A percentile compares a stretch with the other conserved stretches of the same genome.
phyloP scores from a whole-genome alignment of 2,797 vertebrate species.

The Glossophaga mutica region DNA sequence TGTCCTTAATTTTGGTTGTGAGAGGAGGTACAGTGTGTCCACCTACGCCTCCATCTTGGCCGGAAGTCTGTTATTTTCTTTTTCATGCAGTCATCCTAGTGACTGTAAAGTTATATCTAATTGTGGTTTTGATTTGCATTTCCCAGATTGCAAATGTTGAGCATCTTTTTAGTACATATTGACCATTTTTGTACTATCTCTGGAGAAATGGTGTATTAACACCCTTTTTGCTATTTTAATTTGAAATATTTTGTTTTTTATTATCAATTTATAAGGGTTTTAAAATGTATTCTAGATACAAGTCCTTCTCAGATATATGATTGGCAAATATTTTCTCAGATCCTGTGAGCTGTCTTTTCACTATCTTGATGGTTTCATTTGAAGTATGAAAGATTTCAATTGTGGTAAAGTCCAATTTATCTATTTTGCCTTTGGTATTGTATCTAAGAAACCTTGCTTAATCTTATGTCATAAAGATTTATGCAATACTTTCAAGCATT shows the following conservation, averaged over 20 bases:
- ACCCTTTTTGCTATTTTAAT: background rate
- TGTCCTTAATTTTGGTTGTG: too few species aligned
- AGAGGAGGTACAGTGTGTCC: too few species aligned
- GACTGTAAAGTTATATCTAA: background rate
- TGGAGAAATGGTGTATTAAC: background rate
- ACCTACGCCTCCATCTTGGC: too few species aligned
- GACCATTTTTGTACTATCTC: background rate
- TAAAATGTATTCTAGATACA: background rate
- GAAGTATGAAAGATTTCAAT: background rate
- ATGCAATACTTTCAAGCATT: background rate
- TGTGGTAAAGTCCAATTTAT: background rate
- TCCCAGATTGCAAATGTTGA: background rate
- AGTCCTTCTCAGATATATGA: background rate
- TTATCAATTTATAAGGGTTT: too few species aligned
- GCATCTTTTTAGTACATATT: background rate
- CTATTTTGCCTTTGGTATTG: background rate
- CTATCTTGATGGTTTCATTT: background rate
- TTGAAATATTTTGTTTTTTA: background rate
- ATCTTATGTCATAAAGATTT: background rate
- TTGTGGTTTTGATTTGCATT: background rate
- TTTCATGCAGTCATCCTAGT: background rate
- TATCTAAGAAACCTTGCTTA: background rate
- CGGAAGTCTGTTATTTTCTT: background rate
- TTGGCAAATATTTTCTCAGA: background rate
- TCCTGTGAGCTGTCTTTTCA: background rate